Conservation (phyloP, 2,797 vertebrate species). For the Eurystomus glaucurus region DNA sequence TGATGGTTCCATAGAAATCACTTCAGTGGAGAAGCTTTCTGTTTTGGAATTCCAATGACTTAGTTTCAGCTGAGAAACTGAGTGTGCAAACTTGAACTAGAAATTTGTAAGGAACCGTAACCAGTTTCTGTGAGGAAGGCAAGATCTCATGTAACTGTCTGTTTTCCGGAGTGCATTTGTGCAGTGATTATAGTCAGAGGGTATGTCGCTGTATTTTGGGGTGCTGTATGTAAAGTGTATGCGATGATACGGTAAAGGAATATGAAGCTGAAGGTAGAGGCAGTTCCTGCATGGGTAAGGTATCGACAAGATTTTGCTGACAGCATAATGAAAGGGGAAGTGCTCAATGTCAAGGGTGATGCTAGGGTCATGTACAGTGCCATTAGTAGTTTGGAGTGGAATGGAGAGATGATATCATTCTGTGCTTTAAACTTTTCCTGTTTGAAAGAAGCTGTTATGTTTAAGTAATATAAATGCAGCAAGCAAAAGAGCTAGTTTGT, state of each 20-base stretch:
- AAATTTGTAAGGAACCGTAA: not conserved
- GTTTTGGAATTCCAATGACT: not conserved
- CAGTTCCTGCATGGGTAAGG: not conserved
- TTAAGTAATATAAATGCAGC: not conserved
- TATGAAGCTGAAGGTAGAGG: not conserved
- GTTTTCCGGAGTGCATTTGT: not conserved
- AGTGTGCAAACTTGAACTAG: not conserved
- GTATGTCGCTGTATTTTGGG: not conserved
- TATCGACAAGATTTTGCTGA: not conserved
- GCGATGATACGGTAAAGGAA: not conserved
- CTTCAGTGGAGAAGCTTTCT: not conserved
- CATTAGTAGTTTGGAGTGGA: not conserved
- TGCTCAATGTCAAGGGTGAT: not conserved
- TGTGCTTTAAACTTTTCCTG: not conserved
- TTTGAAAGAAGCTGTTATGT: not conserved
- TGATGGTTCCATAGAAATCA: not conserved
- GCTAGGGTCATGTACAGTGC: not conserved
- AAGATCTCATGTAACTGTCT: not conserved
- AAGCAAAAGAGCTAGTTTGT: not conserved
- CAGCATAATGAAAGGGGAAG: not conserved
- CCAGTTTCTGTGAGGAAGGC: accelerated
- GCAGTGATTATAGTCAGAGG: not conserved
- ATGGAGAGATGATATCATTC: not conserved
- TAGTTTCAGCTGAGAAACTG: not conserved
- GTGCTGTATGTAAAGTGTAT: not conserved